Conservation (phyloP, 2,797 vertebrate species). For the Myotis pilosus region DNA sequence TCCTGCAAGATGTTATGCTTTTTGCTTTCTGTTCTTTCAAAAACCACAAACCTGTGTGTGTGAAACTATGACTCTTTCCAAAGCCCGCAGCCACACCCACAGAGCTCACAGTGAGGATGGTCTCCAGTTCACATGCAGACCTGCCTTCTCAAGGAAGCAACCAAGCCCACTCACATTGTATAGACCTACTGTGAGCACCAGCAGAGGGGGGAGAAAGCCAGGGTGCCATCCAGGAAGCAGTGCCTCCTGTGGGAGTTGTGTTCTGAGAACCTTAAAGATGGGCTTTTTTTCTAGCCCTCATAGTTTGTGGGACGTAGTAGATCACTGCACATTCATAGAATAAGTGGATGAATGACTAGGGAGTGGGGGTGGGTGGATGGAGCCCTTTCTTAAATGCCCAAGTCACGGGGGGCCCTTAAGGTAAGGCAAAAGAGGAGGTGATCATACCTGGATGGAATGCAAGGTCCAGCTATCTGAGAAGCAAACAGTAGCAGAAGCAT, state of each 20-base stretch:
- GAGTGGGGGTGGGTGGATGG: too few relatives aligned
- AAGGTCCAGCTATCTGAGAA: neutral
- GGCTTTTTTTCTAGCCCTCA: neutral
- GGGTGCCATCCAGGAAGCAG: neutral
- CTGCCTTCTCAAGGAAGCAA: neutral
- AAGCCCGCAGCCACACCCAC: neutral
- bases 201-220: neutral
- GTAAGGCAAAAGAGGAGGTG: neutral
- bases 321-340: neutral
- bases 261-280: neutral
- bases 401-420: neutral
- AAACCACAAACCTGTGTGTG: constrained; percentile 71
- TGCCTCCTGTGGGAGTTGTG: neutral
- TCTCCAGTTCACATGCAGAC: neutral
- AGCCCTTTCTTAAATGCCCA: neutral
- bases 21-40: constrained; percentile 62
- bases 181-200: neutral
- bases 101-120: neutral
- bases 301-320: neutral
- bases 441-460: rapidly evolving
- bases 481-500: neutral
- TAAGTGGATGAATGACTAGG: neutral
- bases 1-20: constrained; percentile 61
- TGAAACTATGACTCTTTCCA: constrained; percentile 32
- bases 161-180: neutral